These are phyloP conservation scores for Harpalus rufipes DNA, from an alignment of 2,888 invertebrate genomes.

Conservation along the genomic window DNA sequence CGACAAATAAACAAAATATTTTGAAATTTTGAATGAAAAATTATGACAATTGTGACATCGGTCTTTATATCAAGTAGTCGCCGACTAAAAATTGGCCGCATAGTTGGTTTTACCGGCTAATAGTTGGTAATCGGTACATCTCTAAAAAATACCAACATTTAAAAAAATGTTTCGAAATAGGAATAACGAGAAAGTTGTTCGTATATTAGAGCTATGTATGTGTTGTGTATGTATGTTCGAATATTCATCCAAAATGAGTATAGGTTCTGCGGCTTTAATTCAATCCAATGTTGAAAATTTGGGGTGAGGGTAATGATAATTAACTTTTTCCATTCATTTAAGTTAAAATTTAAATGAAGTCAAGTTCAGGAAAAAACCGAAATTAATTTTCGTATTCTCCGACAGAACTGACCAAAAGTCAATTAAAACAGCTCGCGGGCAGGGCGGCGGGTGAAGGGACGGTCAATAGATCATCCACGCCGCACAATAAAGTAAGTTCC, in stretches of 20 bases:
- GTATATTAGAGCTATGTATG: no score
- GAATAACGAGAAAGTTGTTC: no score
- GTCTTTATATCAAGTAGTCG: no score
- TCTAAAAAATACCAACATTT: no score
- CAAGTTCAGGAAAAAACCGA: slow-evolving; percentile 47
- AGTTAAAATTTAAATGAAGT: slow-evolving; percentile 46
- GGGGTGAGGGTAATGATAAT: slow-evolving; percentile 15
- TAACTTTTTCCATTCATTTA: slow-evolving; percentile 53
- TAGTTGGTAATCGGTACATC: no score
- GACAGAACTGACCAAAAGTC: slow-evolving; percentile 45
- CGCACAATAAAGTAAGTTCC: slow-evolving; percentile 43
- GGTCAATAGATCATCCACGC: slow-evolving; percentile 43
- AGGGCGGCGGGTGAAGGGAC: neutral
- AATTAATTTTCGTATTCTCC: slow-evolving; percentile 58
- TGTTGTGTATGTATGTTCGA: no score
- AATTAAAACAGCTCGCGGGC: slow-evolving; percentile 32
- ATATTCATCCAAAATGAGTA: neutral
- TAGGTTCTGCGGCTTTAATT: neutral
- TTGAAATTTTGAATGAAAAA: no score
- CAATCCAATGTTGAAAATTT: slow-evolving; percentile 3
- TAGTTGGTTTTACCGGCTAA: no score
- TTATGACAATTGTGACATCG: no score
- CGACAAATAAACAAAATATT: no score
- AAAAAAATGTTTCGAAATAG: no score
- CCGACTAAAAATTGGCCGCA: no score